Base-by-base conservation (phyloP, 2,113 vertebrate species). In the Seriola aureovittata region DNA sequence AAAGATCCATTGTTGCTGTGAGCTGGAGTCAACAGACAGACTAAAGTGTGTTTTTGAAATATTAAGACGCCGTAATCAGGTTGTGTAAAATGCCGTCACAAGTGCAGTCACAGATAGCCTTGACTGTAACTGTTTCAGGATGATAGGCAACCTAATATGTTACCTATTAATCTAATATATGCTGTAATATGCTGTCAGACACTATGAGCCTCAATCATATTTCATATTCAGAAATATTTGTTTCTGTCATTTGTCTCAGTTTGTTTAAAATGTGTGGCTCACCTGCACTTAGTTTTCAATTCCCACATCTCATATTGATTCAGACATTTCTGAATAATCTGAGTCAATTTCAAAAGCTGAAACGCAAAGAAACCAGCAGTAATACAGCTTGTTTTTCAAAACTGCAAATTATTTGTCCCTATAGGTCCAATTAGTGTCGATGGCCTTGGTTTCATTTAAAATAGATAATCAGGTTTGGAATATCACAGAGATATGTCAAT, bases 351-450 rank as follows among this genome's bases (percentile, higher is more conserved):
- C 58, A 84, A 55, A 88, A 58, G 44, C 64, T 67, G 40, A 82
- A 84, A 79, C 21, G 67, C 63, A 82, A 65, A 64, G 50, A 71
- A 78, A 80, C 40, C 60, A 64, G 58, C 44, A 34, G 42, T 0
- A 5, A 60, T 25, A 34, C 16, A 10, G 6, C 72, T 85, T 87
- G 65, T 70, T 87, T 90, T 85, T 82, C 85, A 73, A 25, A 81
- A 40, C 34, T 80, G 36, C 60, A 82, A 82, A 82, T 80, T 4
- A 85, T 89, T 88, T 85, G 65, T 91, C 88, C 86, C 85, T 57
- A 1, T 80, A 40, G 88, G 77, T 82, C 79, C 60, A 92, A 92
- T 89, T 91, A 91, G 82, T 72, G 59, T 71, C 21, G 29, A 54
- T 80, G 71, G 36, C 74, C 54, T 59, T 17, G 74, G 36, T 87